phyloP scores from a whole-genome alignment of 2,113 vertebrate genomes.

The Ifrita kowaldi region DNA sequence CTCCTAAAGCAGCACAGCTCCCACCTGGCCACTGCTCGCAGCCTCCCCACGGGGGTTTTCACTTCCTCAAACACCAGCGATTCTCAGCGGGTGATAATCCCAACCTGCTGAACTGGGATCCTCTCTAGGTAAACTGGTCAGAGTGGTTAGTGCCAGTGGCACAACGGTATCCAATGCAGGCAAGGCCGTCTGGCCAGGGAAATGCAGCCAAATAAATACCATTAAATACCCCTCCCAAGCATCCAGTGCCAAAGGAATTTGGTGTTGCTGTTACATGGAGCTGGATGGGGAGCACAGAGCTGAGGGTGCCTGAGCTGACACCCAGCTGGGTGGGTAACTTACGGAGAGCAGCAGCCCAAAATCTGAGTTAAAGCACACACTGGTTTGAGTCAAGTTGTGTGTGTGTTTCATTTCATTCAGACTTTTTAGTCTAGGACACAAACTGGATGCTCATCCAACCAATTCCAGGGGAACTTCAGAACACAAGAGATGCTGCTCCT shows the following conservation, averaged over 20 bases:
- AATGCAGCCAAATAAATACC: not conserved
- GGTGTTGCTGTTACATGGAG: accelerated
- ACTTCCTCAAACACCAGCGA: slow-evolving; percentile 7
- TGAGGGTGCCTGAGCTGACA: not conserved
- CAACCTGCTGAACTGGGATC: slow-evolving; percentile 33
- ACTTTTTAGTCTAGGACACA: not conserved
- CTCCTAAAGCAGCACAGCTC: slow-evolving; percentile 19
- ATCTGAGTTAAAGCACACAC: accelerated
- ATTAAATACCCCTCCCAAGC: not conserved
- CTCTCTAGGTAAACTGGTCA: not conserved
- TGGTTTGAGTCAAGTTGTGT: not conserved
- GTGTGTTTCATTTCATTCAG: slow-evolving; percentile 17
- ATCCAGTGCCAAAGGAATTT: not conserved
- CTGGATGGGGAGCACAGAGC: not conserved
- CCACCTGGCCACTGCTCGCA: not conserved
- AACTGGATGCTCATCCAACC: not conserved
- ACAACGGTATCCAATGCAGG: not conserved
- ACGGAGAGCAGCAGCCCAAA: not conserved
- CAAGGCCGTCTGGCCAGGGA: not conserved
- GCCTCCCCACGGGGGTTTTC: not conserved
- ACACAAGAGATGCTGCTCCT: not conserved
- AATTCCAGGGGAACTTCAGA: not conserved
- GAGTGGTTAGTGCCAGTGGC: not conserved
- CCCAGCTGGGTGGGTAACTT: not conserved
- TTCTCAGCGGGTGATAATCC: slow-evolving; percentile 29